phyloP scores from a whole-genome alignment of 2,113 vertebrate species.

The Orientallactaga bullata region DNA sequence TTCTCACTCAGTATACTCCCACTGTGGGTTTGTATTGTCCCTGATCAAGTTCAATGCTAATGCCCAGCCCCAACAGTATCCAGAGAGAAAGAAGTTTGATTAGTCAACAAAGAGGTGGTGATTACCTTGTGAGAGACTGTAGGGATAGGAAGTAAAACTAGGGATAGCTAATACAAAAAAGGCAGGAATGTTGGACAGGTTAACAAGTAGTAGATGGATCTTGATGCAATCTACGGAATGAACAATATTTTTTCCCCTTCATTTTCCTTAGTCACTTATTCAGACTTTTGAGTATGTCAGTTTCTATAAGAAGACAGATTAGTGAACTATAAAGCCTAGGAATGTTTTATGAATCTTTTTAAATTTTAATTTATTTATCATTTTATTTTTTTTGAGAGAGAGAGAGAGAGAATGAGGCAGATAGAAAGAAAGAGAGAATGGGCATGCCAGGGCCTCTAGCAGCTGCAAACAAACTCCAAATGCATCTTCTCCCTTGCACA shows the following conservation, averaged over 20 bases:
- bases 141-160: not conserved
- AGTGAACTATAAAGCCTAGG: not conserved
- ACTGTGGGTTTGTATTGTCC: not conserved
- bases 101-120: not conserved
- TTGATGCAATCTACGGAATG: not conserved
- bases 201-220: not conserved
- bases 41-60: not conserved
- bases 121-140: rapidly evolving
- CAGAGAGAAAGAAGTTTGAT: not conserved
- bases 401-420: too few species aligned
- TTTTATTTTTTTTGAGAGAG: too few species aligned
- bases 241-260: not conserved
- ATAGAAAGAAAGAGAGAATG: too few species aligned
- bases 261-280: not conserved
- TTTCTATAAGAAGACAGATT: not conserved
- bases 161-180: not conserved
- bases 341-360: not conserved
- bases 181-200: not conserved
- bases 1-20: not conserved
- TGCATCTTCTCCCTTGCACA: too few species aligned
- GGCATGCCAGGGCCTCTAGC: too few species aligned
- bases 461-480: too few species aligned
- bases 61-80: not conserved
- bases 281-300: not conserved
- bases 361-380: too few species aligned